Conservation (phyloP, 2,888 invertebrate species). For the Leistus spinibarbis region DNA sequence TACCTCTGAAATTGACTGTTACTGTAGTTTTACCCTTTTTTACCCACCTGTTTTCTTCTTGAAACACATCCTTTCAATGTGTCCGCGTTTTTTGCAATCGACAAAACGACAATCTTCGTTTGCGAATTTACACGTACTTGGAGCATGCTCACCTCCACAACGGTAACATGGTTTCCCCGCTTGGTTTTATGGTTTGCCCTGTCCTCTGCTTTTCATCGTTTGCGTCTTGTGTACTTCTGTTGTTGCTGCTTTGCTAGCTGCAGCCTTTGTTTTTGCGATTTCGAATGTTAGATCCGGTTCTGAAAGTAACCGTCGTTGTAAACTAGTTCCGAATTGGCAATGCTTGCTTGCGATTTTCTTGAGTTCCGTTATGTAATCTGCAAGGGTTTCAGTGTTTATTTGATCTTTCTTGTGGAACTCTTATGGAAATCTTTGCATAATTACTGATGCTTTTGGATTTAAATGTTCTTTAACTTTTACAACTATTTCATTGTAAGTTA, state of each 20-base stretch:
- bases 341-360: slow-evolving; percentile 2
- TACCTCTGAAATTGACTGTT: background rate
- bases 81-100: slow-evolving; percentile 18
- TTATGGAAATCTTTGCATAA: slow-evolving; percentile 27
- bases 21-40: background rate
- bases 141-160: slow-evolving; percentile 2
- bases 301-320: slow-evolving; percentile 37
- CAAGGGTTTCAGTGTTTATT: background rate
- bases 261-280: background rate
- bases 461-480: slow-evolving; percentile 28
- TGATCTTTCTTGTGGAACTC: slow-evolving; percentile 29
- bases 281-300: slow-evolving; percentile 35
- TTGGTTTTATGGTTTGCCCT: background rate
- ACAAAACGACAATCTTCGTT: too few species aligned
- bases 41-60: background rate
- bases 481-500: background rate
- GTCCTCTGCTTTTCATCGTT: background rate
- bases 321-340: slow-evolving; percentile 31
- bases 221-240: background rate
- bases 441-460: slow-evolving; percentile 27
- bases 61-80: slow-evolving; percentile 20
- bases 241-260: background rate
- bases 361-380: background rate
- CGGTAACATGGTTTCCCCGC: background rate
- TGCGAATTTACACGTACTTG: slow-evolving; percentile 19